Evolutionary conservation across 1,140 invertebrate species (phyloP), one percentile per base, ranked within the genome.

Genomic region (Apis dorsata): DNA sequence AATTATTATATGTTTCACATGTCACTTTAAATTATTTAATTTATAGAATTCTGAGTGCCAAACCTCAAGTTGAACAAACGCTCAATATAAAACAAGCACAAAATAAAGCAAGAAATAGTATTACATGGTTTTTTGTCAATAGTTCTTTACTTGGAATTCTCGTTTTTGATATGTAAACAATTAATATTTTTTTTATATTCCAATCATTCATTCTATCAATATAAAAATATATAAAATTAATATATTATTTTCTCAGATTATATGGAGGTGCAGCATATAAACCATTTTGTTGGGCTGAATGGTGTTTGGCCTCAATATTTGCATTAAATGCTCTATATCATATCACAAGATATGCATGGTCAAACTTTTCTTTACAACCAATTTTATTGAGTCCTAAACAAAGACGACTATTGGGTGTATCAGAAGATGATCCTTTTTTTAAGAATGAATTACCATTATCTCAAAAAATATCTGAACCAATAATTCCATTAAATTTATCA

Each of bases 51-150:
- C 81, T 93, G 53, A 91, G 91, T 28, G 88, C 92, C 9, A 93
- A 92, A 73, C 91, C 92, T 21, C 91, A 93, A 74, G 92, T 93
- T 11, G 88, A 93, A 69, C 92, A 93, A 81, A 90, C 90, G 17
- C 53, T 93, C 0, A 84, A 91, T 78, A 57, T 93, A 17, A 85
- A 86, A 21, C 92, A 92, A 73, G 84, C 73, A 0, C 92, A 92
- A 74, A 90, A 60, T 17, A 91, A 90, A 85, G 91, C 91, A 0
- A 91, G 86, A 60, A 92, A 84, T 44, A 92, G 86, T 63, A 90
- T 93, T 21, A 93, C 89, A 19, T 92, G 92, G 88, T 93, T 93
- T 79, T 90, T 90, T 9, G 78, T 93, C n/a, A 93, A 93, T 49
- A 88, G 86, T 49, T 75, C 85, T 13, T 73, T 93, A 17, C 81